Base-by-base conservation (phyloP, 2,797 vertebrate species). In the Amphiprion clarkii region DNA sequence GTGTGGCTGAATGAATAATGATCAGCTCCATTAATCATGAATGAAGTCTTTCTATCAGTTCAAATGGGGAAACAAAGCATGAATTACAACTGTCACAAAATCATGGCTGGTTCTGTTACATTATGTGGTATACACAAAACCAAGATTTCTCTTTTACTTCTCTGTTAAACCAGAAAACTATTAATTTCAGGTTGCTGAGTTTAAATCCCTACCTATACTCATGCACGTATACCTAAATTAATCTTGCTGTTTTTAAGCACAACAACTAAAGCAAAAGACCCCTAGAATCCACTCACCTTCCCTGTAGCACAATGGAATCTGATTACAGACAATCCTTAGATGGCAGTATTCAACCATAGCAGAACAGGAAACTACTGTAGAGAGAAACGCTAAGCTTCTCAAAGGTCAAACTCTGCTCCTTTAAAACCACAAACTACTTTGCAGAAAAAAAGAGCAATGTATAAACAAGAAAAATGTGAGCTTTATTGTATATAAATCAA, bases 261-360 rank as follows among this genome's bases (percentile, higher is more conserved):
- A 49, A 51, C 11, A 54, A 8, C 59, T 60, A 60, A 67, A 42
- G 23, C 40, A 71, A 60, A 75, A 31, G 68, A 54, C 69, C 65
- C 58, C 27, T n/a, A 23, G 61, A 44, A 69, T 72, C 40, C 68
- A 29, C 44, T 65, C 58, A 65, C 64, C 51, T 67, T 83, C 60
- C 53, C 56, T 86, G 55, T 67, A 67, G 68, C 78, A 72, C 65
- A 76, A n/a, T 71, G 25, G 65, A 82, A 82, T 86, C 76, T 6
- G 72, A 86, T 87, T 87, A 75, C 36, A 71, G 67, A 6, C 73
- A 87, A 84, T 87, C 90, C 79, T 93, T 92, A 92, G 88, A 88
- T 91, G 92, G 92, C 93, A 92, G 87, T 92, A 74, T 91, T 93
- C 74, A 92, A 89, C 92, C 88, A 91, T 70, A 67, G 62, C 82